Conservation (phyloP, 2,888 invertebrate species). For the Eupsilia transversa region DNA sequence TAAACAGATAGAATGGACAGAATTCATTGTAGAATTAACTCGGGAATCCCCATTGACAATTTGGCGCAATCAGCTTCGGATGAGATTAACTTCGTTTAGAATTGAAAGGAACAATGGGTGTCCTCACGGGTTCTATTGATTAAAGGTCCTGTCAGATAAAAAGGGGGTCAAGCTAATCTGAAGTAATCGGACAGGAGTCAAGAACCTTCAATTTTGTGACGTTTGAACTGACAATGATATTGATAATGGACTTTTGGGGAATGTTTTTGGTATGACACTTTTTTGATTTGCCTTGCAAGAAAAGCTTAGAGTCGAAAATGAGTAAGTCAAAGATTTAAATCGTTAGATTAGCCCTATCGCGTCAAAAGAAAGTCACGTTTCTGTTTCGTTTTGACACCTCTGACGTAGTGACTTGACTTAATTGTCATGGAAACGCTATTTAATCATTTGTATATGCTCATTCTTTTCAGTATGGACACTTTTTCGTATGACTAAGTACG, state of each 20-base stretch:
- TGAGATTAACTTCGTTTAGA: constrained; percentile 58
- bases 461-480: no score
- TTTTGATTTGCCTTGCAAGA: not conserved
- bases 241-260: not conserved
- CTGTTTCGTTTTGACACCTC: no score
- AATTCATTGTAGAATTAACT: constrained; percentile 44
- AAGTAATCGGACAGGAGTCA: constrained; percentile 41
- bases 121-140: constrained; percentile 56
- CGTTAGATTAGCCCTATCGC: no score
- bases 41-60: constrained; percentile 50
- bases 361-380: no score
- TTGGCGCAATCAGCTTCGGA: constrained; percentile 57
- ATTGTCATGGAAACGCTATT: no score
- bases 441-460: no score
- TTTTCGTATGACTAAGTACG: no score
- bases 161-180: constrained; percentile 54
- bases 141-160: constrained; percentile 51
- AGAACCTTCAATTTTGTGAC: constrained; percentile 19
- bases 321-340: no score
- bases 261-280: not conserved
- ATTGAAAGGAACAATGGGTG: constrained; percentile 56
- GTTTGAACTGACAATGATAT: constrained; percentile 11
- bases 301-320: not conserved
- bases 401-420: no score
- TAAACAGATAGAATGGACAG: constrained; percentile 23